Evolutionary conservation across 2,113 vertebrate genomes (phyloP).

Genomic region (Cyanoderma ruficeps): DNA sequence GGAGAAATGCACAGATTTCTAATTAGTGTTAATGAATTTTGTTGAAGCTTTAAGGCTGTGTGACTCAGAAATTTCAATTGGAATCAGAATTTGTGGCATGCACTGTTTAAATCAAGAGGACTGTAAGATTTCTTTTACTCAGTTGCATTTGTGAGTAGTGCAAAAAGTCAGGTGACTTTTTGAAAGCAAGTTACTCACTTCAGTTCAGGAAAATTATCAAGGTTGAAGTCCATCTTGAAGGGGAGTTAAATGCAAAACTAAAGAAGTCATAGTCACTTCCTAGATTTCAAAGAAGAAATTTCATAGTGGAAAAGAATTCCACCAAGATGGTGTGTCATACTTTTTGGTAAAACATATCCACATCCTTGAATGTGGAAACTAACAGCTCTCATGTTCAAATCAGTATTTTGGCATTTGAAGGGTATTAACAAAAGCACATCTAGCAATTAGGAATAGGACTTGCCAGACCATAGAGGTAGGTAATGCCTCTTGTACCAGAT

Average conservation of each 20-base stretch:
- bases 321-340: neutral
- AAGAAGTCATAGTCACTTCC: neutral
- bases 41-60: neutral
- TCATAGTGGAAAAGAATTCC: neutral
- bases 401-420: neutral
- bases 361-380: neutral
- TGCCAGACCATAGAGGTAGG: neutral
- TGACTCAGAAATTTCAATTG: neutral
- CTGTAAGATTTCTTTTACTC: neutral
- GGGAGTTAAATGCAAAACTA: neutral
- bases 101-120: neutral
- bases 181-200: neutral
- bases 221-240: neutral
- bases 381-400: neutral
- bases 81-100: neutral
- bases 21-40: neutral
- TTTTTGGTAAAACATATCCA: neutral
- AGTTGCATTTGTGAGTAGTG: neutral
- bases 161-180: neutral
- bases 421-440: neutral
- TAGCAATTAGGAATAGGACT: neutral
- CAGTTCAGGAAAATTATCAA: neutral
- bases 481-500: neutral
- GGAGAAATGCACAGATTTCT: neutral
- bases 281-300: neutral